phyloP scores from a whole-genome alignment of 2,888 invertebrate species.

The Conops quadrifasciatus region DNA sequence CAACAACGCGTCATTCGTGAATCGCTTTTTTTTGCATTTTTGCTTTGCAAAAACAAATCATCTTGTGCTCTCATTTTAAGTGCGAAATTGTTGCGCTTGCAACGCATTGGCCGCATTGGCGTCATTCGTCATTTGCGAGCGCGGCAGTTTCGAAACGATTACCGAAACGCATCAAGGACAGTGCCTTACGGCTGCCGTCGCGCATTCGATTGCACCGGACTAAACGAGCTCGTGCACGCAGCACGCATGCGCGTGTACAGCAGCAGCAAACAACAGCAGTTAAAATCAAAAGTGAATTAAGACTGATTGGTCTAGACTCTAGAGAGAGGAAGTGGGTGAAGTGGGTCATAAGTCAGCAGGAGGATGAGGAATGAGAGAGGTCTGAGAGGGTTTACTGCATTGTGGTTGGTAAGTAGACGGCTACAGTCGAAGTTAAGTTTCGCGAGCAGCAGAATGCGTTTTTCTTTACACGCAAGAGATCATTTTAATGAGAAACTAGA shows the following conservation, averaged over 20 bases:
- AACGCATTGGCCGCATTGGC: neutral
- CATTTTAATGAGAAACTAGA: conserved; percentile 4
- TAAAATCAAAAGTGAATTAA: conserved; percentile 34
- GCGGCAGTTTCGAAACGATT: conserved; percentile 12
- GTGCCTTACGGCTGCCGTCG: conserved; percentile 23
- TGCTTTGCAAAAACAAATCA: conserved; percentile 4
- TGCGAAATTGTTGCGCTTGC: conserved; percentile 15
- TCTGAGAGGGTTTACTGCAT: neutral
- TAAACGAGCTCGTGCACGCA: conserved; percentile 3
- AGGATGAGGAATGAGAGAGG: neutral
- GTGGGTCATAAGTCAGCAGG: neutral
- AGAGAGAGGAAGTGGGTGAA: neutral
- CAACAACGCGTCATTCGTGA: neutral
- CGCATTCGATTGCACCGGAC: neutral
- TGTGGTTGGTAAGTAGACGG: neutral
- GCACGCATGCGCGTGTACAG: neutral
- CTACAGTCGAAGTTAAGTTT: no score
- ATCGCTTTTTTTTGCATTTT: neutral
- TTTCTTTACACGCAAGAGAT: neutral
- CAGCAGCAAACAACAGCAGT: conserved; percentile 13
- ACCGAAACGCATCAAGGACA: conserved; percentile 31
- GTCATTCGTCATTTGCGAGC: neutral
- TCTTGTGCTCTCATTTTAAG: conserved; percentile 6
- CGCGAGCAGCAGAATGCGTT: neutral
- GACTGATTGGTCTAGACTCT: conserved; percentile 1